Evolutionary conservation across 2,113 vertebrate species (phyloP).

Genomic region (Girardinichthys multiradiatus): DNA sequence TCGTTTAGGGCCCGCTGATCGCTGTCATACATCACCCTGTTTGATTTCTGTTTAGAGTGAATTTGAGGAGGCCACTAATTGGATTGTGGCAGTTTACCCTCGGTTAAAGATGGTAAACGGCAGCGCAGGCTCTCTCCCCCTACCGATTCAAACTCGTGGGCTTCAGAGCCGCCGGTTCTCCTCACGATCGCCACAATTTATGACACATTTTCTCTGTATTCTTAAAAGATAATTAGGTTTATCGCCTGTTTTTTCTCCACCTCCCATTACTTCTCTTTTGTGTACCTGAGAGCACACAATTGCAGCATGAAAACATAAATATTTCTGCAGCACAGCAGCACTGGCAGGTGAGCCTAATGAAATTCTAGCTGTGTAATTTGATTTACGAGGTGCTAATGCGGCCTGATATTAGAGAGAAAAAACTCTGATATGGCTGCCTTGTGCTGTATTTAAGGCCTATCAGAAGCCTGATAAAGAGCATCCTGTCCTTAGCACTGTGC

Average conservation of each 20-base stretch:
- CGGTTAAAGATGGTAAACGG: conserved; percentile 73
- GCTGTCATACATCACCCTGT: conserved; percentile 70
- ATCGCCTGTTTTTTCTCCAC: conserved; percentile 57
- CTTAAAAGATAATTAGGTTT: conserved; percentile 80
- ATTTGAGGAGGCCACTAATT: conserved; percentile 72
- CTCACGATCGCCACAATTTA: conserved; percentile 70
- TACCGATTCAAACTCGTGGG: conserved; percentile 48
- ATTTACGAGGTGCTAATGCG: conserved; percentile 83
- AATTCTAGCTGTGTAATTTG: conserved; percentile 82
- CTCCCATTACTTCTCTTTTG: conserved; percentile 52
- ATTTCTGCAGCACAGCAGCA: conserved; percentile 75
- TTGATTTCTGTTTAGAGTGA: conserved; percentile 70
- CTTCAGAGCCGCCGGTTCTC: conserved; percentile 61
- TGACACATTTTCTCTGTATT: conserved; percentile 71
- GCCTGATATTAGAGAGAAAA: conserved; percentile 81
- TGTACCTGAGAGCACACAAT: conserved; percentile 76
- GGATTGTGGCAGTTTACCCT: conserved; percentile 64
- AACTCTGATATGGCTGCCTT: conserved; percentile 76
- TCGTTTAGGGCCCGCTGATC: conserved; percentile 61
- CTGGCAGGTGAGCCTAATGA: conserved; percentile 83
- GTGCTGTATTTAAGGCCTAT: conserved; percentile 80
- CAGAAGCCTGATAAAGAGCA: conserved; percentile 79
- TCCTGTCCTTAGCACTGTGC: conserved; percentile 69
- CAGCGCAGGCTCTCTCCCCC: conserved; percentile 45
- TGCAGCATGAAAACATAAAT: conserved; percentile 77